These are phyloP conservation scores for Dusona sp. DNA, from an alignment of 2,888 invertebrate genomes.

Conservation along the genomic window DNA sequence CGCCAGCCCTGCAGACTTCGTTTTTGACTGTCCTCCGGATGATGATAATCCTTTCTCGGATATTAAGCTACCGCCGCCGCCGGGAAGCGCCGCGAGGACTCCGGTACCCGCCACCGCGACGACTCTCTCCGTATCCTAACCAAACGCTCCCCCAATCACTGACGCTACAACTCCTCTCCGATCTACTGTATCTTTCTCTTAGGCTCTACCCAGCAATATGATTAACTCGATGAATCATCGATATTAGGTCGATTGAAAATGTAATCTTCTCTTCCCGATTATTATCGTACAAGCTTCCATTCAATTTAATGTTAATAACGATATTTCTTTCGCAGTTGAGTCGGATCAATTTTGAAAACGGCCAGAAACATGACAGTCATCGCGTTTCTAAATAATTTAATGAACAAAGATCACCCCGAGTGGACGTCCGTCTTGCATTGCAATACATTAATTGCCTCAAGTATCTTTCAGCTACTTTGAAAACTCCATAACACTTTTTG, in stretches of 20 bases:
- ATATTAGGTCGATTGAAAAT: not conserved
- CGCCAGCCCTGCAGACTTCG: conserved; percentile 86
- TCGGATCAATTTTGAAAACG: conserved; percentile 2
- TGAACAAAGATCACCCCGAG: conserved; percentile 65
- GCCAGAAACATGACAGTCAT: conserved; percentile 1
- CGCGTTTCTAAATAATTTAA: conserved; percentile 31
- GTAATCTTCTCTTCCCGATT: not conserved
- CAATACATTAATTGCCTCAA: conserved; percentile 16
- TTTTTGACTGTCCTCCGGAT: conserved; percentile 78
- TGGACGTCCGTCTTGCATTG: conserved; percentile 37
- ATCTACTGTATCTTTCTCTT: conserved; percentile 77
- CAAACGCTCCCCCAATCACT: conserved; percentile 79
- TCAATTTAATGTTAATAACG: conserved; percentile 13
- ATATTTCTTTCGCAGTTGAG: not conserved
- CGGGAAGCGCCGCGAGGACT: conserved; percentile 83
- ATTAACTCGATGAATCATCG: conserved; percentile 26
- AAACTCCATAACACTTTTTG: conserved; percentile 7
- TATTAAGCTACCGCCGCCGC: conserved; percentile 76
- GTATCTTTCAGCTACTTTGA: not conserved
- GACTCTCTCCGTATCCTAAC: conserved; percentile 77
- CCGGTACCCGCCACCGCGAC: conserved; percentile 84
- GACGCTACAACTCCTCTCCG: conserved; percentile 76
- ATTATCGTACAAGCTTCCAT: conserved; percentile 15
- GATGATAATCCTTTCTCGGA: conserved; percentile 82
- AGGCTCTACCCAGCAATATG: conserved; percentile 2